Conservation (phyloP, 1,140 invertebrate species). For the Drosophila watanabei region DNA sequence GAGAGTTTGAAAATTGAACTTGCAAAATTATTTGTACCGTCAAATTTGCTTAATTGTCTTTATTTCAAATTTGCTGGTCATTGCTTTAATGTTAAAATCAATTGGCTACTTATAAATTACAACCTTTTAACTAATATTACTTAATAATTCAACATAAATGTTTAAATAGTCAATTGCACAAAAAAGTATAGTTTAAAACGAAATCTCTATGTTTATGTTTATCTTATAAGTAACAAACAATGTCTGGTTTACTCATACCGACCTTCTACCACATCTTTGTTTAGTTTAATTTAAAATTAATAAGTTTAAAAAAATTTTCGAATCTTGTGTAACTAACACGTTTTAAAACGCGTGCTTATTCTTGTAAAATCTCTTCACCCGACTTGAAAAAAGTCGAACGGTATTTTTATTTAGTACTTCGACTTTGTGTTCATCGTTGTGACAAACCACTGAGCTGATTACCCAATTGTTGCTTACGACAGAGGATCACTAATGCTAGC, state of each 20-base stretch:
- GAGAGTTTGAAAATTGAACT: not conserved
- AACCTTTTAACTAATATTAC: not conserved
- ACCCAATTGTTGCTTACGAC: too few species aligned
- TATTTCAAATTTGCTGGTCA: not conserved
- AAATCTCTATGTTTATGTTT: not conserved
- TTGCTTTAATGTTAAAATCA: not conserved
- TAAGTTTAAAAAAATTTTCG: too few species aligned
- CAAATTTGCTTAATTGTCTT: not conserved
- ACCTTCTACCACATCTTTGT: too few species aligned
- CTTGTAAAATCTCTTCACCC: too few species aligned
- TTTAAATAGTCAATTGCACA: constrained; percentile 6
- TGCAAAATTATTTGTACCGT: not conserved
- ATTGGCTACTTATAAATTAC: not conserved
- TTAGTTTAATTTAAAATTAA: too few species aligned
- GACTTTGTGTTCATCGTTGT: too few species aligned
- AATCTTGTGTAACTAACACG: too few species aligned
- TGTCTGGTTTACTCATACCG: not conserved
- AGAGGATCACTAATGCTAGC: too few species aligned
- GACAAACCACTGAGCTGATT: too few species aligned
- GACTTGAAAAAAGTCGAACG: too few species aligned
- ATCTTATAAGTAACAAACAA: not conserved
- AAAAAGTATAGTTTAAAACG: not conserved
- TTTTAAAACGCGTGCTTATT: too few species aligned
- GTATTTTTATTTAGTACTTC: too few species aligned
- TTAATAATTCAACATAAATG: not conserved